Conservation (phyloP, 2,888 invertebrate genomes). For the Stenichneumon culpator region DNA sequence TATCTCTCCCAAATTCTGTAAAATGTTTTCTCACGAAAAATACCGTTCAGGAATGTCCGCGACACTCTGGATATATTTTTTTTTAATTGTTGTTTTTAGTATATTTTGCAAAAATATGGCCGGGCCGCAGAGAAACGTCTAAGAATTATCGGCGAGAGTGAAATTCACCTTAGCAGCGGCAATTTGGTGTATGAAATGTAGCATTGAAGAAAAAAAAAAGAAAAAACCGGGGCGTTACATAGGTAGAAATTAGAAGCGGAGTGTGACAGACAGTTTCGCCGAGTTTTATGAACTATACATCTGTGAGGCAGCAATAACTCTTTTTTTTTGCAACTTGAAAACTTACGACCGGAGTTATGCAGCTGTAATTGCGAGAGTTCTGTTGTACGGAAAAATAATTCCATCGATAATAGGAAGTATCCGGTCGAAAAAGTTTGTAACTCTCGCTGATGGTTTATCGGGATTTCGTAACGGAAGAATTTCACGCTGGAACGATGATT, state of each 20-base stretch:
- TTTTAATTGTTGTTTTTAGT: neutral
- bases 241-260: neutral
- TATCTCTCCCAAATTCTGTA: neutral
- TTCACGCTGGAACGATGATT: neutral
- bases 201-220: neutral
- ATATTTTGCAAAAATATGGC: neutral
- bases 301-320: neutral
- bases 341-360: neutral
- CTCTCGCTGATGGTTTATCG: neutral
- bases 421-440: slow-evolving; percentile 10
- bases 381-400: slow-evolving; percentile 1
- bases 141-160: neutral
- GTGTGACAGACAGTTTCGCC: slow-evolving; percentile 4
- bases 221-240: slow-evolving; percentile 11
- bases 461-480: slow-evolving; percentile 14
- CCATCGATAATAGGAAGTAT: slow-evolving; percentile 13
- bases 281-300: neutral
- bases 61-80: slow-evolving; percentile 2
- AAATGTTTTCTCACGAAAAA: slow-evolving; percentile 47
- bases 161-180: neutral
- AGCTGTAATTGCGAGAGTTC: neutral
- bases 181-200: neutral
- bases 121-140: neutral
- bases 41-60: neutral
- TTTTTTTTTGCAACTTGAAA: slow-evolving; percentile 11